Evolutionary conservation across 2,888 invertebrate species (phyloP).

Genomic region (Priocnemis perturbator): DNA sequence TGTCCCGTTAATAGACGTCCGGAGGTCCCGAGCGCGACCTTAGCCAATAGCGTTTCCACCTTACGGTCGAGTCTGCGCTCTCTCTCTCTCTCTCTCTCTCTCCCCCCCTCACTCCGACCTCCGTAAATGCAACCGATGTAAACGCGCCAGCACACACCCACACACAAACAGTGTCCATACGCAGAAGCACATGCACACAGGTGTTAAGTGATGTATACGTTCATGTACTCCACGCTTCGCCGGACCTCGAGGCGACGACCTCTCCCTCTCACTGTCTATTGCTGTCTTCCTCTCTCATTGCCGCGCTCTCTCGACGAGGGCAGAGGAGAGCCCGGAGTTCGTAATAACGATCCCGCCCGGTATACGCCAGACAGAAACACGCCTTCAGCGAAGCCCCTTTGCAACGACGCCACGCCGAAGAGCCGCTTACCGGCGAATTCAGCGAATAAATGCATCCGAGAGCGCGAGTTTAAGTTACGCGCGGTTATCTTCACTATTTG

Average conservation of each 20-base stretch:
- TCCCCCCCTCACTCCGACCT: conserved; percentile 3
- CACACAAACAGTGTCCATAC: background rate
- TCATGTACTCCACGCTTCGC: conserved; percentile 51
- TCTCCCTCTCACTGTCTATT: conserved; percentile 19
- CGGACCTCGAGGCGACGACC: conserved; percentile 59
- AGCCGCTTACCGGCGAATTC: too few relatives aligned
- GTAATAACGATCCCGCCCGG: conserved; percentile 39
- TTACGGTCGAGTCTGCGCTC: conserved; percentile 45
- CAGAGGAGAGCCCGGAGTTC: conserved; percentile 28
- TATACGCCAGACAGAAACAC: background rate
- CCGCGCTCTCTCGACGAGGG: conserved; percentile 23
- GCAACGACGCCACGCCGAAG: too few relatives aligned
- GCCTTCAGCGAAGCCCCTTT: background rate
- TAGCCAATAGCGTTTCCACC: conserved; percentile 40
- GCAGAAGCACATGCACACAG: conserved; percentile 7
- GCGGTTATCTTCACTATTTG: too few relatives aligned
- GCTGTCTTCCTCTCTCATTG: too few relatives aligned
- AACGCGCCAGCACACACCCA: conserved; percentile 18
- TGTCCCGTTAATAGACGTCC: conserved; percentile 31
- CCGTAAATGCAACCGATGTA: background rate
- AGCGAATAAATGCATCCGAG: too few relatives aligned
- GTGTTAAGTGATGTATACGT: background rate
- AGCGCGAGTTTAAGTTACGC: too few relatives aligned
- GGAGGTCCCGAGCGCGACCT: conserved; percentile 40
- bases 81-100: conserved; percentile 5